A percentile compares a stretch with the other conserved stretches of the same genome.
phyloP scores from a whole-genome alignment of 2,113 vertebrate genomes.

The Talpa occidentalis region DNA sequence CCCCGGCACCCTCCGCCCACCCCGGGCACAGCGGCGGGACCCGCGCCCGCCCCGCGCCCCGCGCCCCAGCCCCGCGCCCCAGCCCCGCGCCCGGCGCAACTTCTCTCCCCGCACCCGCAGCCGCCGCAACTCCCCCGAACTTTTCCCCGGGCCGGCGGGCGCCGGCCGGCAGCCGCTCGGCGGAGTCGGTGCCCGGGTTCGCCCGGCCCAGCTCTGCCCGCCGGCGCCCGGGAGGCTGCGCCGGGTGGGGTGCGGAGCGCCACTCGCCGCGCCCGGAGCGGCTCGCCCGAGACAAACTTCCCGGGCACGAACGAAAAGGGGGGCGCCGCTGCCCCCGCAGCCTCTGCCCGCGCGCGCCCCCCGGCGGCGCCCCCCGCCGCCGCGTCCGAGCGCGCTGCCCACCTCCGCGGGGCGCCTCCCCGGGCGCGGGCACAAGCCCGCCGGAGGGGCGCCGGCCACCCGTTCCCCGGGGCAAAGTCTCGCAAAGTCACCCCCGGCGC shows the following conservation, averaged over 20 bases:
- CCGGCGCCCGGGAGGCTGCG: not conserved
- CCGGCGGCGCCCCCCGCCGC: constrained; percentile 42
- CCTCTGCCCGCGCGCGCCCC: not conserved
- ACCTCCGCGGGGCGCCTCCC: constrained; percentile 63
- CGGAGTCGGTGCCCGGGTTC: not conserved
- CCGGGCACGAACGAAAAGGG: constrained; percentile 53
- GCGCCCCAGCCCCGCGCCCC: constrained; percentile 43
- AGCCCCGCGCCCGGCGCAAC: constrained; percentile 70
- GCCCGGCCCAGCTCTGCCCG: constrained; percentile 30
- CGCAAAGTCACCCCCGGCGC: constrained; percentile 73
- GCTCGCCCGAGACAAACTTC: constrained; percentile 78
- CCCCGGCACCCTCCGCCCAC: constrained; percentile 18
- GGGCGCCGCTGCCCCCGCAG: constrained; percentile 53
- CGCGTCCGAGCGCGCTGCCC: constrained; percentile 40
- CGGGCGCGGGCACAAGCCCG: not conserved
- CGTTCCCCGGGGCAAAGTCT: constrained; percentile 75
- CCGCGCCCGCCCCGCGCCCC: not conserved
- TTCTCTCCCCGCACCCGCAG: constrained; percentile 64
- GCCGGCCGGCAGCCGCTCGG: constrained; percentile 2
- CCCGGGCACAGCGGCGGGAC: not conserved
- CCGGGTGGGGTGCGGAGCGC: constrained; percentile 44
- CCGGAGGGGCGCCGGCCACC: constrained; percentile 54
- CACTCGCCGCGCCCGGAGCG: constrained; percentile 70
- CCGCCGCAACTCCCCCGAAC: constrained; percentile 74
- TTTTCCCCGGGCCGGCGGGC: constrained; percentile 65